Evolutionary conservation across 2,113 vertebrate genomes (phyloP), one percentile per base, ranked within the genome.

Genomic region (Strix aluco): DNA sequence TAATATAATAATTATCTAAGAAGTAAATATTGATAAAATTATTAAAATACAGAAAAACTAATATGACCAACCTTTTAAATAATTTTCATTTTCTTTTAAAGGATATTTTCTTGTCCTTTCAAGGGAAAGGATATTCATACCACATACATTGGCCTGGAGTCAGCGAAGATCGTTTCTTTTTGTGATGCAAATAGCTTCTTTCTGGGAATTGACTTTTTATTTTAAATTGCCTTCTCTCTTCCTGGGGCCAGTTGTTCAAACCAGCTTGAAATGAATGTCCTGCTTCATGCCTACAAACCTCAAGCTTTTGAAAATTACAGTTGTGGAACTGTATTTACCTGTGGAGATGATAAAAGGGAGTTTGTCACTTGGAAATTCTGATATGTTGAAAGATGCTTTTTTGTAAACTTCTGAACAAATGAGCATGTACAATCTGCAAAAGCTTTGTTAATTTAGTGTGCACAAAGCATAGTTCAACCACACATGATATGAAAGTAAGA

Each of bases 141-240:
- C 21, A 14, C 40, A 9, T 70, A 30, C n/a, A 13, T 18, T 87
- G 59, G 47, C 47, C 52, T 66, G 52, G 38, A 90, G 27, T 86
- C 72, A 65, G 26, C 1, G 5, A 77, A 93, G 40, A 61, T 74
- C 9, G 4, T 81, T 90, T 44, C 16, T 79, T 95, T 90, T 91
- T 94, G 65, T 87, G 72, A 81, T 94, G 88, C 62, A 95, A 93
- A 75, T 85, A 49, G 18, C 52, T 73, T 86, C 59, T 93, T 88
- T 91, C 75, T 63, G 57, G 30, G 72, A 87, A 49, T 7, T 63
- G 52, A 27, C n/a, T 77, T 83, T 59, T 77, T 83, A 27, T 87
- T 94, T 86, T 78, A 61, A 61, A 65, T 25, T 74, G 36, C 22
- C 44, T 69, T 78, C 65, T 54, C 25, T 63, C n/a, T 93, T 95